Conservation (phyloP, 2,888 invertebrate species). For the Nesidiocoris tenuis region DNA sequence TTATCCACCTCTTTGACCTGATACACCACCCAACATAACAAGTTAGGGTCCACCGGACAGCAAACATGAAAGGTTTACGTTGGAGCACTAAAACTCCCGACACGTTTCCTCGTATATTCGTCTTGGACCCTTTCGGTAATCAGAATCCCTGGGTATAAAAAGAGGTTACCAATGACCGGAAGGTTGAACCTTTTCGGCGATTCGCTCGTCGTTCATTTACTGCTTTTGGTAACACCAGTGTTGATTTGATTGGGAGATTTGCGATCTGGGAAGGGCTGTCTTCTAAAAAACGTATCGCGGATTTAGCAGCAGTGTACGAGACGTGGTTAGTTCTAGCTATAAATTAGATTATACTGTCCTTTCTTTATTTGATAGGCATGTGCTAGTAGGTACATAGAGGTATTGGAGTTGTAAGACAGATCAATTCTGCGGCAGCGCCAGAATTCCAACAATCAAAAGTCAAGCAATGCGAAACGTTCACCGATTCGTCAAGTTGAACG, state of each 20-base stretch:
- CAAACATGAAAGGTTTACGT: background rate
- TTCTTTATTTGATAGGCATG: no score
- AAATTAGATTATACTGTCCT: no score
- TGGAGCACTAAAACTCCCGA: background rate
- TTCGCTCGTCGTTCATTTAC: background rate
- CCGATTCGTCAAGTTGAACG: no score
- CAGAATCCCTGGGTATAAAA: background rate
- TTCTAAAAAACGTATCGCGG: no score
- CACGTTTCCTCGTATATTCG: background rate
- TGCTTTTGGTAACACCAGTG: background rate
- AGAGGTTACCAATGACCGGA: background rate
- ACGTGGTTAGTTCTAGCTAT: no score
- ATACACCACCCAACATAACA: background rate
- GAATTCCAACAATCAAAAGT: no score
- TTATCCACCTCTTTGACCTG: background rate
- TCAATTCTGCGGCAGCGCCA: no score
- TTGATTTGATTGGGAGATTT: background rate
- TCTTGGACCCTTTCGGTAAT: background rate
- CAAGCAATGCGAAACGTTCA: no score
- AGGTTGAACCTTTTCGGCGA: background rate
- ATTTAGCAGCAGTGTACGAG: no score
- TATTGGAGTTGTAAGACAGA: no score
- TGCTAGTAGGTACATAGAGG: no score
- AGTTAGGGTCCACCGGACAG: background rate
- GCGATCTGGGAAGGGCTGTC: no score